Conservation (phyloP, 2,888 invertebrate species). For the Trichopria drosophilae region DNA sequence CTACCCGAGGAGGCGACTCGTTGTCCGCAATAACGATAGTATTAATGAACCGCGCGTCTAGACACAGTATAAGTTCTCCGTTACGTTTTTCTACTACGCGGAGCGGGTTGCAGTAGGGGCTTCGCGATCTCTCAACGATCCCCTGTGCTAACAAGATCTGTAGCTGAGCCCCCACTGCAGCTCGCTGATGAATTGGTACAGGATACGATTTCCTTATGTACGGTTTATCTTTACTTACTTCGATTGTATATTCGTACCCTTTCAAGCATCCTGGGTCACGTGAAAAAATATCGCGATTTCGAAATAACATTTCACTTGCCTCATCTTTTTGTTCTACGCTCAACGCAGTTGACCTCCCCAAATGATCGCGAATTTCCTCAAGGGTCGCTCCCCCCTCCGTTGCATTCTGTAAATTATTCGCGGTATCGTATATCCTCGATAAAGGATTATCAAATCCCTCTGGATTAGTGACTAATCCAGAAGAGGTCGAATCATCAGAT, state of each 20-base stretch:
- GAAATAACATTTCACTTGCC: neutral
- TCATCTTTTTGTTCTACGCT: no score
- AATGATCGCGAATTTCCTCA: no score
- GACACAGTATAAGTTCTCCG: conserved; percentile 2
- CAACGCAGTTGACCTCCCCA: no score
- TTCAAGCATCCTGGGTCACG: conserved; percentile 3
- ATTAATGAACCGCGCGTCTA: conserved; percentile 11
- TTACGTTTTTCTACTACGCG: conserved; percentile 7
- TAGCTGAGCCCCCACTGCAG: conserved; percentile 2
- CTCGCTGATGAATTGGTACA: conserved; percentile 3
- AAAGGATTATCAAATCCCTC: no score
- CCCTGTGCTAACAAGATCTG: conserved; percentile 7
- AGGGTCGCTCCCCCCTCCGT: no score
- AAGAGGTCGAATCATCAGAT: no score
- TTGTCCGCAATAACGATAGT: conserved; percentile 5
- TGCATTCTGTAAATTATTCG: no score
- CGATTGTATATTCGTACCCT: conserved; percentile 8
- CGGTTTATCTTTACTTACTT: conserved; percentile 4
- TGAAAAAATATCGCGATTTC: conserved; percentile 10
- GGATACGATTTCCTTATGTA: conserved; percentile 13
- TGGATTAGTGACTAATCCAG: no score
- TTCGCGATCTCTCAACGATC: conserved; percentile 11
- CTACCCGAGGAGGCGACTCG: conserved; percentile 9
- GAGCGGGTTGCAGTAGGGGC: conserved; percentile 11
- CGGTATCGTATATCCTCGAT: no score